Percentiles rank a stretch among this genome's conserved stretches.
Evolutionary conservation across 2,888 invertebrate species (phyloP).

Genomic region (Ecliptopera silaceata): DNA sequence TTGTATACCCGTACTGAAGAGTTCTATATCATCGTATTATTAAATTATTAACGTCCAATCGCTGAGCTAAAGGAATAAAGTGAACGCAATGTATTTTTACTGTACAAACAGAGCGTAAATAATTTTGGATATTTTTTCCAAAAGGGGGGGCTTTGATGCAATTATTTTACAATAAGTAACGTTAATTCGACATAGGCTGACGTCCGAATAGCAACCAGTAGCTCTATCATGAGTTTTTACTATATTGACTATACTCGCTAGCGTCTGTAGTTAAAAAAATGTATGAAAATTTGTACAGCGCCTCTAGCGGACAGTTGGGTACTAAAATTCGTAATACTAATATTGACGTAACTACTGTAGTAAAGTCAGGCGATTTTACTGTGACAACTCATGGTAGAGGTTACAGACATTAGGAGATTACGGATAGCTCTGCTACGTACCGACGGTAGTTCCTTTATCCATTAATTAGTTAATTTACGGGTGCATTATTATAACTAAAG

Average conservation of each 20-base stretch:
- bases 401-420: conserved; percentile 28
- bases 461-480: conserved; percentile 33
- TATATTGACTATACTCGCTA: too few relatives aligned
- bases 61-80: conserved; percentile 14
- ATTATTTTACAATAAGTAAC: conserved; percentile 33
- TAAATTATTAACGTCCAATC: conserved; percentile 26
- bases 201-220: conserved; percentile 34
- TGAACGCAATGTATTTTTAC: conserved; percentile 23
- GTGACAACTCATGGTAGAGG: too few relatives aligned
- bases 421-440: conserved; percentile 34
- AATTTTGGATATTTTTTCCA: conserved; percentile 28
- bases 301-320: too few relatives aligned
- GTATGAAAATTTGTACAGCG: too few relatives aligned
- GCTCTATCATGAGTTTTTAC: too few relatives aligned
- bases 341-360: too few relatives aligned
- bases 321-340: too few relatives aligned
- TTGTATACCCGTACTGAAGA: conserved; percentile 14
- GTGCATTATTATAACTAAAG: conserved; percentile 36
- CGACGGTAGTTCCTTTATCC: conserved; percentile 37
- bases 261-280: too few relatives aligned
- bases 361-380: too few relatives aligned
- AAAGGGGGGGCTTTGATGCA: conserved; percentile 28
- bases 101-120: conserved; percentile 23
- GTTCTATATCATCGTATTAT: conserved; percentile 12
- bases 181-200: conserved; percentile 31